Evolutionary conservation across 1,140 invertebrate genomes (phyloP), one percentile per base, ranked within the genome.

Genomic region (Radopholus similis): DNA sequence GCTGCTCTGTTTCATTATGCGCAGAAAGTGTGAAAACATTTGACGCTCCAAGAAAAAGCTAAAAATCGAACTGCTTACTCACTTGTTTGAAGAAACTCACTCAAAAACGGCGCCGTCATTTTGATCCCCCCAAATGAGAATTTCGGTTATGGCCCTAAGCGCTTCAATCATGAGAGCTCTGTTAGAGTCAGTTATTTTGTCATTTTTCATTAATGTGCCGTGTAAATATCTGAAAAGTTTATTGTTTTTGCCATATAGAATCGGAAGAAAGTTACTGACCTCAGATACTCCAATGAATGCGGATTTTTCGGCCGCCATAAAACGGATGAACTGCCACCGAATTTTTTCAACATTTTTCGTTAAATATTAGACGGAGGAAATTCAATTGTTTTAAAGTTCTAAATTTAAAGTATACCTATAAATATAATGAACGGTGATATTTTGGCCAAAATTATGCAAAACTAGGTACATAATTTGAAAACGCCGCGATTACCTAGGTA

Each of bases 51-150:
- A 84, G 83, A 98, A 98, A 83, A 96, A 97, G 82, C 93, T 97
- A 84, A 76, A 82, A 80, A 18, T 38, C 37, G 55, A 32, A 40
- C 8, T 42, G 34, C 32, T 63, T 58, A 18, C 15, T 4, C 42
- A 26, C 51, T 15, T 18, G 28, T 69, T 34, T 28, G 11, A 57
- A 66, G 56, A 37, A 23, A 88, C 90, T 89, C 87, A 97, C 95
- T 98, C 95, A 87, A 99, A 98, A 34, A 99, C 94, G 68, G 92
- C 90, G 70, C 92, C 93, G 84, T 97, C 96, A 89, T 99, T 98
- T 86, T 98, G 95, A 86, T 99, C 96, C 30, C 96, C 95, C 95
- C 96, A 99, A 82, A 99, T 98, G 9, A 99, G 86, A 82, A 99
- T 98, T 86, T 99, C 95, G 23, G 95, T 93, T 78, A 98, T 97